Percentiles rank a stretch among this genome's conserved stretches.
phyloP scores from a whole-genome alignment of 2,797 vertebrate species.

The Picus viridis region DNA sequence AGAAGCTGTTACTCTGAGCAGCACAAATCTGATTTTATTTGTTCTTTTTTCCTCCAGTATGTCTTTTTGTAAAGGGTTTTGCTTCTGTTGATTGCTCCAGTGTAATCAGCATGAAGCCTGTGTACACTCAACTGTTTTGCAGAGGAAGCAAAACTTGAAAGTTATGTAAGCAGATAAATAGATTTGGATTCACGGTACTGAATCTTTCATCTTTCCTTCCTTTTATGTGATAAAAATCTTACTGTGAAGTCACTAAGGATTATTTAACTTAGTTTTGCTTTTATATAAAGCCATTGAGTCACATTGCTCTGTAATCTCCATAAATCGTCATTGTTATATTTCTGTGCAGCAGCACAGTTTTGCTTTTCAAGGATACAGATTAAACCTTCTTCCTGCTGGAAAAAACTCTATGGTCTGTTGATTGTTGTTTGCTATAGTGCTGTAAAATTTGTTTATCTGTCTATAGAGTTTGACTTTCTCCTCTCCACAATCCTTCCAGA shows the following conservation, averaged over 20 bases:
- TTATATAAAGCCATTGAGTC: too few relatives aligned
- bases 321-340: too few relatives aligned
- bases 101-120: not conserved
- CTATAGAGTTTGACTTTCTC: not conserved
- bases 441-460: not conserved
- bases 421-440: not conserved
- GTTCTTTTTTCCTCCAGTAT: not conserved
- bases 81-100: not conserved
- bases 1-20: not conserved
- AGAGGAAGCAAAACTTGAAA: not conserved
- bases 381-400: too few relatives aligned
- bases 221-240: not conserved
- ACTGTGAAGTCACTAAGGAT: not conserved
- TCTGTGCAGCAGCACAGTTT: too few relatives aligned
- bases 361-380: too few relatives aligned
- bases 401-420: not conserved
- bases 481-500: constrained; percentile 73
- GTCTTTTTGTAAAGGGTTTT: not conserved
- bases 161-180: not conserved
- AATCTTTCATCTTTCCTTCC: not conserved
- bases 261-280: not conserved
- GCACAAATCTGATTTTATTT: not conserved
- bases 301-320: too few relatives aligned
- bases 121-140: not conserved
- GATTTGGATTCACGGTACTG: not conserved